phyloP scores from a whole-genome alignment of 2,888 invertebrate genomes.

The Luperina testacea region DNA sequence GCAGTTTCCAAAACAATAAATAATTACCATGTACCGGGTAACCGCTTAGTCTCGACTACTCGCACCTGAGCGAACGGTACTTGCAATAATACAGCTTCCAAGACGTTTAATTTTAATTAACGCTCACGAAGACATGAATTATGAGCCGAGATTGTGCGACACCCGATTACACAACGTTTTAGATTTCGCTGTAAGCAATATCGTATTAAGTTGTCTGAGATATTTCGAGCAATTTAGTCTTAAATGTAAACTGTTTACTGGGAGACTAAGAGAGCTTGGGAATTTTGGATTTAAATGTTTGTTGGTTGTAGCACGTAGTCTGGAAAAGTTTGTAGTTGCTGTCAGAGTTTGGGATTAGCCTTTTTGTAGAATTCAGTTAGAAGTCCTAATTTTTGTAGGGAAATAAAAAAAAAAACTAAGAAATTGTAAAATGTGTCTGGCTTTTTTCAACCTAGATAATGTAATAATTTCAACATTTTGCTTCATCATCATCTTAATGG shows the following conservation, averaged over 20 bases:
- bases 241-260: constrained; percentile 9
- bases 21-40: background rate
- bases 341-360: background rate
- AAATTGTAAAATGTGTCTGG: background rate
- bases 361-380: background rate
- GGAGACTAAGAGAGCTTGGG: background rate
- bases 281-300: background rate
- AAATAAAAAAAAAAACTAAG: background rate
- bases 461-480: too few species aligned
- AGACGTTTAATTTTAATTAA: constrained; percentile 52
- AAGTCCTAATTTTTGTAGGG: background rate
- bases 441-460: background rate
- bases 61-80: background rate
- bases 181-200: constrained; percentile 20
- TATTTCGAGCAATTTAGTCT: constrained; percentile 26
- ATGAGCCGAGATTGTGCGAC: constrained; percentile 18
- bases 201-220: constrained; percentile 21
- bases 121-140: constrained; percentile 25
- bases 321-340: background rate
- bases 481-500: background rate
- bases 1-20: constrained; percentile 7
- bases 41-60: background rate
- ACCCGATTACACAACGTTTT: constrained; percentile 21
- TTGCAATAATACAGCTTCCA: constrained; percentile 18
- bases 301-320: background rate